These are phyloP conservation scores for Ophion ventricosus DNA, from an alignment of 2,888 invertebrate species.

Conservation along the genomic window DNA sequence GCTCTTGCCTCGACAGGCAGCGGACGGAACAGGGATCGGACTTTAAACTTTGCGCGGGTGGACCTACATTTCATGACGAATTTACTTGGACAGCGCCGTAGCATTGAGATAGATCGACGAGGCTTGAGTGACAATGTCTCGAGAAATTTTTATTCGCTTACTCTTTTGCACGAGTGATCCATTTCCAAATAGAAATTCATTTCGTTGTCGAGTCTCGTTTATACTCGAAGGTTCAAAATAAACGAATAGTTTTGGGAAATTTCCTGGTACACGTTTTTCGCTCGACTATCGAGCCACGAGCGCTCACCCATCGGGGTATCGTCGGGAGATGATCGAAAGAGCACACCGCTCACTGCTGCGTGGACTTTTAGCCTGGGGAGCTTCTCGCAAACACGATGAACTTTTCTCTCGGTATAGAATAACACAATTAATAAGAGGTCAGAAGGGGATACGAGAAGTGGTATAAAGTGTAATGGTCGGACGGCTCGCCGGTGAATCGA, in stretches of 20 bases:
- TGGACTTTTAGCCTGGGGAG: too few species aligned
- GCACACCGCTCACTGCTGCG: too few species aligned
- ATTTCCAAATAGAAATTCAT: not conserved
- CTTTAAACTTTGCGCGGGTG: slow-evolving; percentile 18
- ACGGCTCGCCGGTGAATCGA: slow-evolving; percentile 27
- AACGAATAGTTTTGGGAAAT: too few species aligned
- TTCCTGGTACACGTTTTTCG: too few species aligned
- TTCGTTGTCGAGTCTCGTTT: too few species aligned
- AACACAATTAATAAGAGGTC: not conserved
- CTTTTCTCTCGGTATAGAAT: not conserved
- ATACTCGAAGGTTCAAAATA: too few species aligned
- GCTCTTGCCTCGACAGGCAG: not conserved
- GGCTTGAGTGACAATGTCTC: not conserved
- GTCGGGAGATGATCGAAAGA: too few species aligned
- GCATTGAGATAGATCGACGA: slow-evolving; percentile 6
- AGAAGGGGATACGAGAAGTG: not conserved
- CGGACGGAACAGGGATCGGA: slow-evolving; percentile 7
- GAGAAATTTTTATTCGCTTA: not conserved
- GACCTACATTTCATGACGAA: slow-evolving; percentile 9
- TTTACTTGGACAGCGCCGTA: slow-evolving; percentile 8
- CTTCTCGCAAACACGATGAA: too few species aligned
- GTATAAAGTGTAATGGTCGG: slow-evolving; percentile 32
- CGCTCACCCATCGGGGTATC: too few species aligned
- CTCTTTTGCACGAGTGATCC: not conserved
- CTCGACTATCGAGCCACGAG: too few species aligned